phyloP scores from a whole-genome alignment of 2,113 vertebrate genomes.

The Eretmochelys imbricata region DNA sequence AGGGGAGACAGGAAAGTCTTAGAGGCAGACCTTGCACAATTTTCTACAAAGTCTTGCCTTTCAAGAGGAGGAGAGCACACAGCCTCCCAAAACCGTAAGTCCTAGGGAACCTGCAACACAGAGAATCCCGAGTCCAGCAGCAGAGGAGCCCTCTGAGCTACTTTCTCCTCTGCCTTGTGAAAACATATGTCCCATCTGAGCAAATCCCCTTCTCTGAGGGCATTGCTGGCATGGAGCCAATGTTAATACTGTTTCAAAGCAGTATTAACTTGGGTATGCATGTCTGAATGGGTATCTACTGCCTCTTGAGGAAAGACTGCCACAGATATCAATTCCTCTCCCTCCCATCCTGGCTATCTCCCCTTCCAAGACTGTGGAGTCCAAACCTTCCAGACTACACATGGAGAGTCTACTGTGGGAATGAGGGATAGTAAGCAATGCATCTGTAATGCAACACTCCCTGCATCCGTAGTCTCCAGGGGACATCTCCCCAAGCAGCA shows the following conservation, averaged over 20 bases:
- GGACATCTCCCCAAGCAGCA: background rate
- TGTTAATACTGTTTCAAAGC: background rate
- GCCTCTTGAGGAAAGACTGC: background rate
- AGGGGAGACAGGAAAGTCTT: background rate
- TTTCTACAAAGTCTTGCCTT: background rate
- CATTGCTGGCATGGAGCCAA: background rate
- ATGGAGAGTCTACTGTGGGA: background rate
- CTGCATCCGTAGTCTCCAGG: background rate
- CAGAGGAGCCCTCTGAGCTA: accelerated
- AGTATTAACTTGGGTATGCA: accelerated
- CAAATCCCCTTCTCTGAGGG: accelerated
- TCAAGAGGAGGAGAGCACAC: background rate
- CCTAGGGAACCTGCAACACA: background rate
- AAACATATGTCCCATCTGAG: accelerated
- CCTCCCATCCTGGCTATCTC: background rate
- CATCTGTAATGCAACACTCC: background rate
- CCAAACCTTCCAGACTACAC: background rate
- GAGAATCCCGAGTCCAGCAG: background rate
- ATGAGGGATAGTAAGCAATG: background rate
- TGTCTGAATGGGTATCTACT: background rate
- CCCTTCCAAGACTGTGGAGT: background rate
- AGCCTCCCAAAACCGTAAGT: background rate
- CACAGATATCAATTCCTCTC: background rate
- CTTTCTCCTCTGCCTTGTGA: background rate
- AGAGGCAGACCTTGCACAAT: background rate